These are phyloP conservation scores for Drosophila orosa DNA, from an alignment of 1,140 invertebrate species.

Conservation along the genomic window DNA sequence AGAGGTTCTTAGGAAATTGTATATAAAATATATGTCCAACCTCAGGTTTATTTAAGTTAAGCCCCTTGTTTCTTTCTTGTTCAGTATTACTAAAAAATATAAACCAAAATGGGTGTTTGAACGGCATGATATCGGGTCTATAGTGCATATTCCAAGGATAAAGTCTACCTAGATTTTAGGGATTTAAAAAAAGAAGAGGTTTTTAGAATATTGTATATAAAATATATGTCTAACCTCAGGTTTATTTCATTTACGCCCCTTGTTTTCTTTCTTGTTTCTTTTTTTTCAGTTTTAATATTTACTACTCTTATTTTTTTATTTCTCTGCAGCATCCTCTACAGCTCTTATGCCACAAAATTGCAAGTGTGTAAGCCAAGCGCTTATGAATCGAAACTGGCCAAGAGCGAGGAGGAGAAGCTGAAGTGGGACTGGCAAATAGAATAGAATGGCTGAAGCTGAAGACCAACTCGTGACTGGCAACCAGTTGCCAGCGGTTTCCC, in stretches of 20 bases:
- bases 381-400: slow-evolving; percentile 71
- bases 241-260: too few relatives aligned
- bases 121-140: too few relatives aligned
- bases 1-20: neutral
- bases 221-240: too few relatives aligned
- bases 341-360: slow-evolving; percentile 64
- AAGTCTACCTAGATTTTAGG: too few relatives aligned
- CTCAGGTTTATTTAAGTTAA: neutral
- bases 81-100: neutral
- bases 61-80: neutral
- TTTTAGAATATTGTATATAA: too few relatives aligned
- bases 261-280: too few relatives aligned
- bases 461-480: slow-evolving; percentile 72
- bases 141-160: too few relatives aligned
- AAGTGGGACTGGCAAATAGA: slow-evolving; percentile 50
- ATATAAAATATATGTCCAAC: neutral
- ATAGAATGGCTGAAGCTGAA: slow-evolving; percentile 44
- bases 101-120: too few relatives aligned
- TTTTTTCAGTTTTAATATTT: neutral
- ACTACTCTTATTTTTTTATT: slow-evolving; percentile 1
- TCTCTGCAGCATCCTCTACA: slow-evolving; percentile 10
- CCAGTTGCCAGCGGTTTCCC: slow-evolving; percentile 69
- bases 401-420: slow-evolving; percentile 1
- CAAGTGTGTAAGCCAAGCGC: slow-evolving; percentile 57
- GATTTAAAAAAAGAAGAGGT: too few relatives aligned